Conservation (phyloP, 2,797 vertebrate genomes). For the Tympanoctomys barrerae region DNA sequence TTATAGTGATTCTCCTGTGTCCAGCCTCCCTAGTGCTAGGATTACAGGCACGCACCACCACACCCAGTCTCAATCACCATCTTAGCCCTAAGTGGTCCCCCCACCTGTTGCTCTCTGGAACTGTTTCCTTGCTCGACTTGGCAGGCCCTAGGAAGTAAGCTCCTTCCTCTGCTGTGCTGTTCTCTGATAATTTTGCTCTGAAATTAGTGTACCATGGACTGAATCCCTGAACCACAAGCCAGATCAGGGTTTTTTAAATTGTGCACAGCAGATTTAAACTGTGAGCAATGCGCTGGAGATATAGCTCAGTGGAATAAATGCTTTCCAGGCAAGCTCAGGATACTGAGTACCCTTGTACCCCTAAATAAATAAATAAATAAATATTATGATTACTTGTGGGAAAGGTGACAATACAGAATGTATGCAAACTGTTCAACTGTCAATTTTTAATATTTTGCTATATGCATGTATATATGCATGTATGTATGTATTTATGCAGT, state of each 20-base stretch:
- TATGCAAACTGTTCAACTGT: background rate
- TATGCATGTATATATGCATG: no score
- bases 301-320: no score
- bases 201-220: background rate
- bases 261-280: background rate
- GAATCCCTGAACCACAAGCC: background rate
- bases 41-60: no score
- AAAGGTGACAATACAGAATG: background rate
- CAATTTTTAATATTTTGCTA: background rate
- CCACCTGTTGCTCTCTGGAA: no score
- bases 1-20: no score
- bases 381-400: background rate
- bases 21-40: no score
- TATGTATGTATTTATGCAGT: background rate
- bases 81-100: no score
- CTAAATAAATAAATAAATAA: no score
- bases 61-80: no score
- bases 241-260: background rate
- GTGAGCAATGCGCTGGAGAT: no score
- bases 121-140: background rate
- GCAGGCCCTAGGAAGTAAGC: background rate
- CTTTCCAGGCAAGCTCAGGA: no score
- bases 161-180: background rate
- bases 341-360: no score
- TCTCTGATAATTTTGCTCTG: background rate